Conservation (phyloP, 1,140 invertebrate species). For the Bilobella aurantiaca region DNA sequence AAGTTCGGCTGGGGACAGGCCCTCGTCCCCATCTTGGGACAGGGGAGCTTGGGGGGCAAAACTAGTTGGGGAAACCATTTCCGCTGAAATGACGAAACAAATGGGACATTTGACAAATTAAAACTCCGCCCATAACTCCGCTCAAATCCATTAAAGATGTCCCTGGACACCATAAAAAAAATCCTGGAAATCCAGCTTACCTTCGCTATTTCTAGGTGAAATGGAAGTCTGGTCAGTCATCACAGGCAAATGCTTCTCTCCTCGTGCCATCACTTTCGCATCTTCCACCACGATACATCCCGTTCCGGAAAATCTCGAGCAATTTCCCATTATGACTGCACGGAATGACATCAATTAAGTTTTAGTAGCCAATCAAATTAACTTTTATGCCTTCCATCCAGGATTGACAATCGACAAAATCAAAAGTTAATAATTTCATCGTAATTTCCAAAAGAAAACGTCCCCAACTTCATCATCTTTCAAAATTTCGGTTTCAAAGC, state of each 20-base stretch:
- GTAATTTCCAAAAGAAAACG: no score
- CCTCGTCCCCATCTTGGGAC: conserved; percentile 19
- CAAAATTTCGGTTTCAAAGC: no score
- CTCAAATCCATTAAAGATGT: not conserved
- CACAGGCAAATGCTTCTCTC: conserved; percentile 33
- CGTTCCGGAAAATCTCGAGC: conserved; percentile 44
- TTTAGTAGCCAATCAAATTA: conserved; percentile 4
- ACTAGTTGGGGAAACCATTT: conserved; percentile 33
- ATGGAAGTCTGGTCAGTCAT: conserved; percentile 35
- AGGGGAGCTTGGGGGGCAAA: conserved; percentile 31
- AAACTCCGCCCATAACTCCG: not conserved
- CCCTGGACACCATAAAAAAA: not conserved
- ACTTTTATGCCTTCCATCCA: not conserved
- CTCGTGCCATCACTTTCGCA: conserved; percentile 70
- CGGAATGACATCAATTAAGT: conserved; percentile 10
- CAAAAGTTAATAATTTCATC: no score
- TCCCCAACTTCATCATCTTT: no score
- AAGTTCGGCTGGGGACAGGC: conserved; percentile 26
- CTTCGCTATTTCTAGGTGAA: conserved; percentile 32
- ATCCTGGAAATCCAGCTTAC: conserved; percentile 23
- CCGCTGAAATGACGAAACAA: conserved; percentile 22
- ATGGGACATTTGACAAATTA: not conserved
- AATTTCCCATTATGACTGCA: conserved; percentile 35
- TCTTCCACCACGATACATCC: conserved; percentile 82
- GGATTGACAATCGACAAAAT: not conserved